Evolutionary conservation across 1,140 invertebrate species (phyloP), one percentile per base, ranked within the genome.

Genomic region (Plectus sambesii): DNA sequence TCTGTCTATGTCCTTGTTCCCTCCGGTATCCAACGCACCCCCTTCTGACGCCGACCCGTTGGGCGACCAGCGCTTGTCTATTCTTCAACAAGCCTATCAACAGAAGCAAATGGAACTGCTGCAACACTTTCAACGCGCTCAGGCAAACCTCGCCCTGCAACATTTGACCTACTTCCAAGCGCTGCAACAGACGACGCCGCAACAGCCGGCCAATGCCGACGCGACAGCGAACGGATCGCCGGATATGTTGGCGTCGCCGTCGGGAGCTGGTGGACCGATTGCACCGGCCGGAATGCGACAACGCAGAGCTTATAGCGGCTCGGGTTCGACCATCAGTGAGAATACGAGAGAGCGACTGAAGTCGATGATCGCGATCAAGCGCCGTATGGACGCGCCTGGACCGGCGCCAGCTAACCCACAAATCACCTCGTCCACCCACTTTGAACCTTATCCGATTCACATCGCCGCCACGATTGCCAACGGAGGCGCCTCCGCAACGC

Each of bases 391-490:
- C 22, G 56, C n/a, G 27, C 40, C 15, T 35, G 36, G n/a, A 50
- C 47, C 42, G 5, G 17, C 9, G 12, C 12, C 19, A 3, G 20
- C 23, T 30, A 25, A 26, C 12, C 12, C 42, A 17, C 17, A 25
- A 2, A 8, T 39, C 44, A 5, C 6, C 23, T 23, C 37, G 1
- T 56, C 55, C 30, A 45, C 57, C 17, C 58, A 62, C 45, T 67
- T 66, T 42, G 62, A 68, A 38, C 65, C 65, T 17, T 66, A 68
- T 37, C 62, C 55, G 1, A 26, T 62, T 15, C 62, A 61, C 9
- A 41, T 38, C 1, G 40, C 24, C 25, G 37, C 55, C n/a, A 36
- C 54, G 22, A 37, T 29, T 2, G n/a, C 45, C 19, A 27, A 46
- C 8, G 33, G 38, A 8, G 25, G 38, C 24, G 20, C 53, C 24